Evolutionary conservation across 2,797 vertebrate genomes (phyloP), one percentile per base, ranked within the genome.

Genomic region (Nannoperca australis): DNA sequence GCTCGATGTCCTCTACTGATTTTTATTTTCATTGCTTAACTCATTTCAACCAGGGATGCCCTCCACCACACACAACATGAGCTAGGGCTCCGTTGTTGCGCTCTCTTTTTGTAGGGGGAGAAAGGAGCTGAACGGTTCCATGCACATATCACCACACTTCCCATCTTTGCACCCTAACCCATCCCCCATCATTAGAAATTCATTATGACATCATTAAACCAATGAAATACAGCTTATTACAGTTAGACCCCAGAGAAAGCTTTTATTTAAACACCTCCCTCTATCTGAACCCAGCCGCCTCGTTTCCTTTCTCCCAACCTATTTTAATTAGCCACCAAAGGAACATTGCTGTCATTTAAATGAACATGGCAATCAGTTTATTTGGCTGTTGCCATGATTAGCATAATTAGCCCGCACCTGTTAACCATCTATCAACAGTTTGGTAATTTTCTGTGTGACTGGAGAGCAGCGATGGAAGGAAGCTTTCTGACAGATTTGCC

Each of bases 341-440:
- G 87, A 93, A 92, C 92, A 89, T 94, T 85, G 90, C 88, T 92
- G 93, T 92, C 92, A 93, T 95, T 94, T 94, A 91, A 93, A 95
- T 91, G 91, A 95, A 95, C 94, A 91, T 79, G 90, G 89, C 91
- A 95, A 95, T 96, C 92, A 93, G 89, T 94, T 94, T 93, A 93
- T 93, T 94, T 94, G 86, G 85, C 87, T 89, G 91, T 93, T 93
- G 92, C 83, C 90, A 85, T 87, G 93, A 94, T 95, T 94, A 92
- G 85, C 83, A 89, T 92, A 93, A 94, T 93, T 92, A 94, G 85
- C 83, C 83, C 64, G 88, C 95, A 95, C 94, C 94, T 95, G 94
- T 94, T 94, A 85, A 50, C 86, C 87, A 92, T 93, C 92, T 81
- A 91, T 93, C 91, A 92, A 92, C 92, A 93, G 83, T 91, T 94